Conservation (phyloP, 2,888 invertebrate species). For the Mantis religiosa region DNA sequence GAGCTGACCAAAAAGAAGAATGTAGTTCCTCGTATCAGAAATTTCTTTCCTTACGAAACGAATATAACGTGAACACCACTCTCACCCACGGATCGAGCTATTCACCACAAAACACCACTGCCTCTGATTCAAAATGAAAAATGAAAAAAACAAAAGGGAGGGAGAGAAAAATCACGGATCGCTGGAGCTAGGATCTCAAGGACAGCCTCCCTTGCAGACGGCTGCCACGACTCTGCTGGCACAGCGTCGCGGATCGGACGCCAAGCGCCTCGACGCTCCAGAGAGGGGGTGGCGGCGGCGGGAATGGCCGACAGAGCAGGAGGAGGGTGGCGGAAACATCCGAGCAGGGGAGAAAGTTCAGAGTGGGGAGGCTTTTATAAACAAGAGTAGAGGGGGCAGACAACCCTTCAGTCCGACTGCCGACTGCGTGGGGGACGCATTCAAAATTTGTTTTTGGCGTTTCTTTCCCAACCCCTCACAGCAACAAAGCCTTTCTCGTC, state of each 20-base stretch:
- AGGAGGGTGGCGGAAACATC: not conserved
- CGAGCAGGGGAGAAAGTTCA: not conserved
- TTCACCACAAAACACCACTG: not conserved
- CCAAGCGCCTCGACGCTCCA: not conserved
- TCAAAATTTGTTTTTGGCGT: not conserved
- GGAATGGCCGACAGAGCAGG: not conserved
- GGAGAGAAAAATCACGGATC: not conserved
- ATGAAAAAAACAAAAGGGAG: not conserved
- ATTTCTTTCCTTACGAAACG: not conserved
- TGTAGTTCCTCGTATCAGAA: not conserved
- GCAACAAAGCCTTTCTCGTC: not conserved
- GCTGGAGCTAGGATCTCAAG: not conserved
- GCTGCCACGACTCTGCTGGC: constrained; percentile 29
- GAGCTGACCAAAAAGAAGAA: not conserved
- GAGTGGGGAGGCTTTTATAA: not conserved
- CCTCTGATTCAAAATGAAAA: not conserved
- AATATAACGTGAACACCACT: not conserved
- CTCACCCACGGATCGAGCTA: not conserved
- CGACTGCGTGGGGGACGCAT: not conserved
- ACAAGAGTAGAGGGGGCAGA: not conserved
- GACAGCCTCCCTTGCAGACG: constrained; percentile 21
- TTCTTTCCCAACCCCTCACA: not conserved
- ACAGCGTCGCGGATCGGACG: not conserved
- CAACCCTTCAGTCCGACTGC: not conserved
- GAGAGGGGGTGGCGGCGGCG: not conserved